A percentile compares a stretch with the other conserved stretches of the same genome.
Conservation (phyloP, 1,140 invertebrate genomes). For the Trachelipus rathkii region DNA sequence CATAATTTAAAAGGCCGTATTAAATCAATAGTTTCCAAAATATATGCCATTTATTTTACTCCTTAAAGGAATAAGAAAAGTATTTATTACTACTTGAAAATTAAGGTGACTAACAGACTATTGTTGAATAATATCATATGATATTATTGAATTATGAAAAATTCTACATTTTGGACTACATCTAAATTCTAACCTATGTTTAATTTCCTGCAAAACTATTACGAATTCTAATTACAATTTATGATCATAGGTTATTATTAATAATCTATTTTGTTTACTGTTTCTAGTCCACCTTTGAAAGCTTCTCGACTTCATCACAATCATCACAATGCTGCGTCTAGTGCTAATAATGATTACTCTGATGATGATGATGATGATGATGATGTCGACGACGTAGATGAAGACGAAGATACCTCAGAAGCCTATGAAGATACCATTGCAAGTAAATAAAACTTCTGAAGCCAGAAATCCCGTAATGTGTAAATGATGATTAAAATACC, state of each 20-base stretch:
- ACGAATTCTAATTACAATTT: not conserved
- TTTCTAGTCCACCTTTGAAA: not conserved
- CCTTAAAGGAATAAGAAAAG: too few species aligned
- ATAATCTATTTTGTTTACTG: not conserved
- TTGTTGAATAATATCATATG: too few species aligned
- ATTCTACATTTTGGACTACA: too few species aligned
- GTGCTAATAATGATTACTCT: not conserved
- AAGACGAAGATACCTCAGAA: not conserved
- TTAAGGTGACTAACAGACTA: too few species aligned
- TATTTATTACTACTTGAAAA: too few species aligned
- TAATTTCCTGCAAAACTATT: not conserved
- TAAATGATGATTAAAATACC: not conserved
- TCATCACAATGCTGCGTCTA: not conserved
- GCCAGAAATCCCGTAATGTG: not conserved
- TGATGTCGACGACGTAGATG: too few species aligned
- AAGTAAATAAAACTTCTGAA: not conserved
- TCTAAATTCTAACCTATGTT: too few species aligned
- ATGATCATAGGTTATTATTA: not conserved
- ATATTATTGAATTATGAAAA: too few species aligned
- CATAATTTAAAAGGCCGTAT: too few species aligned
- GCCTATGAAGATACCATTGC: not conserved
- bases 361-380: not conserved
- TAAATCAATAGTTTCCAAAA: too few species aligned
- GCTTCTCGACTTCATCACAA: not conserved
- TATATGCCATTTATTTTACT: too few species aligned